These are phyloP conservation scores for Apis cerana DNA, from an alignment of 1,140 invertebrate genomes.

Conservation along the genomic window DNA sequence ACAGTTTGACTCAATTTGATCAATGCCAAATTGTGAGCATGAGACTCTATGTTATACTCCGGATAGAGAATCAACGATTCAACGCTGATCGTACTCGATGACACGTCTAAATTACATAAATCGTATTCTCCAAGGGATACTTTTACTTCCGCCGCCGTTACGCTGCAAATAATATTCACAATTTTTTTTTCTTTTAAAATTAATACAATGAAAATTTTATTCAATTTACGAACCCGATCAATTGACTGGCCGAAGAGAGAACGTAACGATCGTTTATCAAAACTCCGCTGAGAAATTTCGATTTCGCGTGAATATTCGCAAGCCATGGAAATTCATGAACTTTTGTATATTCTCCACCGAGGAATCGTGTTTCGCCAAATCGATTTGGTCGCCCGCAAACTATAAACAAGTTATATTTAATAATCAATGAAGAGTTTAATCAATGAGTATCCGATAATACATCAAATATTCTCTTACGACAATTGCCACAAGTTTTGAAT, in stretches of 20 bases:
- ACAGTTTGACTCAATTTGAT: constrained; percentile 81
- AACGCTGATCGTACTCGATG: constrained; percentile 80
- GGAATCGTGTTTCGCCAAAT: constrained; percentile 70
- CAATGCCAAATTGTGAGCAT: constrained; percentile 84
- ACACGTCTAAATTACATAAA: constrained; percentile 79
- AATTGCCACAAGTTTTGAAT: constrained; percentile 71
- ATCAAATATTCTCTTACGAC: constrained; percentile 67
- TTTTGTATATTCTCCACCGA: constrained; percentile 78
- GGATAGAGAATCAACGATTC: constrained; percentile 79
- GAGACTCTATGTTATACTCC: constrained; percentile 80
- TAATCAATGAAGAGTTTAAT: background rate
- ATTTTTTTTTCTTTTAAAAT: background rate
- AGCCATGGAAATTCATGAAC: constrained; percentile 83
- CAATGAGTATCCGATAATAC: too few relatives aligned
- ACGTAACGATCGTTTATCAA: constrained; percentile 83
- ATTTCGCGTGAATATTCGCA: constrained; percentile 75
- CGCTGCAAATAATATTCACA: constrained; percentile 62
- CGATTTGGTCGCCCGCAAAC: constrained; percentile 76
- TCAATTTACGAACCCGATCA: constrained; percentile 77
- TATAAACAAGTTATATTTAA: constrained; percentile 32
- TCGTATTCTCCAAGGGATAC: constrained; percentile 82
- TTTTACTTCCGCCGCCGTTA: constrained; percentile 79
- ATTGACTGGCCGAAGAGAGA: constrained; percentile 80
- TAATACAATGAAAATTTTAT: too few relatives aligned
- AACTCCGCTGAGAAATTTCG: constrained; percentile 72